Evolutionary conservation across 2,113 vertebrate genomes (phyloP).

Genomic region (Sorex fumeus): DNA sequence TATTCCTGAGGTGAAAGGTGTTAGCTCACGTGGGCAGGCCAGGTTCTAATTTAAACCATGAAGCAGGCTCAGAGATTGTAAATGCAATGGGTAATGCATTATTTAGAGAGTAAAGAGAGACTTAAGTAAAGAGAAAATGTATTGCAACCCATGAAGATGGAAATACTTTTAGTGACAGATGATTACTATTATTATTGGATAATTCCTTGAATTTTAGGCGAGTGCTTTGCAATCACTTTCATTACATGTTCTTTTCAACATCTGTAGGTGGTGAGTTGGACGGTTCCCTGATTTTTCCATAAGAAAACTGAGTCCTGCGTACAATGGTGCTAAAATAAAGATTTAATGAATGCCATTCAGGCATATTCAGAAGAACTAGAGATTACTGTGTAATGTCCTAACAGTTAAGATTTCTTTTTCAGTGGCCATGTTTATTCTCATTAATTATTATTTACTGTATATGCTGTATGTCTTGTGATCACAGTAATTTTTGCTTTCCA

Average conservation of each 20-base stretch:
- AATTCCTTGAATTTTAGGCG: constrained; percentile 71
- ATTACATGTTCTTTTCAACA: constrained; percentile 67
- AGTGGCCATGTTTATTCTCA: not conserved
- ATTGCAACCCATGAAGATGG: constrained; percentile 71
- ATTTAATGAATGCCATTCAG: constrained; percentile 49
- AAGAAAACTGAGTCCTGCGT: constrained; percentile 30
- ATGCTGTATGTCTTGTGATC: constrained; percentile 14
- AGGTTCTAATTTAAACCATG: constrained; percentile 76
- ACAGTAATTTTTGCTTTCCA: constrained; percentile 55
- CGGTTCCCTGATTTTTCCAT: constrained; percentile 15
- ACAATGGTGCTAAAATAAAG: constrained; percentile 56
- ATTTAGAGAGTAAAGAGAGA: constrained; percentile 78
- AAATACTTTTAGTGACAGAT: constrained; percentile 76
- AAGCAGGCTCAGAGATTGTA: constrained; percentile 61
- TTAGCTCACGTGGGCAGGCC: constrained; percentile 61
- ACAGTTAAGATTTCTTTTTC: constrained; percentile 37
- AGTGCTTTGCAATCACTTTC: constrained; percentile 64
- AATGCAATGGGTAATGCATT: constrained; percentile 74
- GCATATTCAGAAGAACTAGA: constrained; percentile 14
- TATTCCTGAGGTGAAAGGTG: constrained; percentile 72
- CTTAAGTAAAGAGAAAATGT: constrained; percentile 77
- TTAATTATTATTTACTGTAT: constrained; percentile 51
- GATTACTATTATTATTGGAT: constrained; percentile 81
- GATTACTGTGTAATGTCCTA: constrained; percentile 26
- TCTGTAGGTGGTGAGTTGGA: constrained; percentile 12